Base-by-base conservation (phyloP, 2,888 invertebrate species). In the Drosophila stalkeri region DNA sequence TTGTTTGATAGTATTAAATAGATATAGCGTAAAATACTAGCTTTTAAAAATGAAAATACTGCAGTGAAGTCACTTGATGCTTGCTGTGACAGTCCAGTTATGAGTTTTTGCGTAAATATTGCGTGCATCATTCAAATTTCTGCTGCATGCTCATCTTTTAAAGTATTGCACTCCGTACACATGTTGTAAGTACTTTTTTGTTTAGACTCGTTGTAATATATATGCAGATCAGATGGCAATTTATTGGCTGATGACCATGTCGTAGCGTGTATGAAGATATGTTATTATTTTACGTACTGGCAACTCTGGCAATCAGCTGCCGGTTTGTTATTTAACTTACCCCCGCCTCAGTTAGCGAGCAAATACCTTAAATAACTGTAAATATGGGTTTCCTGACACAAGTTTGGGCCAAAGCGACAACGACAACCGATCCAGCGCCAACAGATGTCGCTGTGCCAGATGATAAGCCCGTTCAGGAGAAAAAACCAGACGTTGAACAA, bases 251-350 rank as follows among this genome's bases (percentile, higher is more conserved):
- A 46, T 46, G 12, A 3, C 16, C 5, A 43, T 11, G 18, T 18
- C 31, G 39, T 23, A n/a, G 2, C 69, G 59, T 63, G 39, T 69
- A 7, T 11, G 44, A 35, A 59, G 37, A 18, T 18, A 37, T 5
- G 9, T 5, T 12, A 20, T 12, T 60, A 47, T 1, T 1, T 0
- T 7, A 3, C 14, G 7, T 2, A n/a, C 49, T 74, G 77, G 85
- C 77, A 88, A 44, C 80, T 27, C 80, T 41, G 6, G 1, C 11
- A 56, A 82, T 70, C 86, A 86, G 84, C 86, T 86, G 83, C 77
- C 71, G 80, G 83, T 79, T 82, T 81, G 72, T 84, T 84, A 84
- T 84, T 84, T 63, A 82, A 82, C 86, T 31, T 65, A 18, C 46
- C 8, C 46, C 12, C 41, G 55, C 43, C 47, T 63, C 55, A n/a